Base-by-base conservation (phyloP, 2,113 vertebrate species). In the Ahaetulla prasina region DNA sequence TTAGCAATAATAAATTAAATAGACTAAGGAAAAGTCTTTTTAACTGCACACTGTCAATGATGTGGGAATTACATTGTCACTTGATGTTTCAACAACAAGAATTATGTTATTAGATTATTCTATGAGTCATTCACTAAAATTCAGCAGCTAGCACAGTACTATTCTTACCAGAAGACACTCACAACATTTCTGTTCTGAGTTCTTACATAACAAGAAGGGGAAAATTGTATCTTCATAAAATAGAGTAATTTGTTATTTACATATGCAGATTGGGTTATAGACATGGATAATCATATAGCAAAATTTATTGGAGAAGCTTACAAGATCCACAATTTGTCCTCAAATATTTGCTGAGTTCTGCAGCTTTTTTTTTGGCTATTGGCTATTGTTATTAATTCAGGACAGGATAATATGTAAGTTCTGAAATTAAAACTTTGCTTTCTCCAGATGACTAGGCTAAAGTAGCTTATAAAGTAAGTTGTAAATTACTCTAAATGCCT, bases 1-100 rank as follows among this genome's bases (percentile, higher is more conserved):
- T 92, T 52, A 88, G 47, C 85, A 74, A 25, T 53, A 92, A 88
- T 92, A 92, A 88, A 92, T 92, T 92, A 88, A 74, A 92, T 53
- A 39, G 57, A 88, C n/a, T 16, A 88, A 43, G 45, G 47, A 14
- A 74, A 92, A 53, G 55, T 68, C 11, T 88, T 68, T 91, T 22
- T 49, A 91, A 52, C 47, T 27, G n/a, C 39, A 92, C 30, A 53
- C n/a, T 39, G 20, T 43, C 85, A 88, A 6, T 74, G 91, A 92
- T 52, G 35, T 45, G 85, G 91, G 85, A 74, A 92, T 39, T 22
- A 49, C 57, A 52, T 53, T 88, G 85, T 57, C 57, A 88, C 47
- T 43, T 92, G 47, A 16, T 43, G 12, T 25, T 88, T 92, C 60
- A 35, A 92, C 12, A 91, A 63, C 23, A 87, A 91, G 47, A 88